These are phyloP conservation scores for Agonopterix arenella DNA, from an alignment of 2,888 invertebrate genomes.

Conservation along the genomic window DNA sequence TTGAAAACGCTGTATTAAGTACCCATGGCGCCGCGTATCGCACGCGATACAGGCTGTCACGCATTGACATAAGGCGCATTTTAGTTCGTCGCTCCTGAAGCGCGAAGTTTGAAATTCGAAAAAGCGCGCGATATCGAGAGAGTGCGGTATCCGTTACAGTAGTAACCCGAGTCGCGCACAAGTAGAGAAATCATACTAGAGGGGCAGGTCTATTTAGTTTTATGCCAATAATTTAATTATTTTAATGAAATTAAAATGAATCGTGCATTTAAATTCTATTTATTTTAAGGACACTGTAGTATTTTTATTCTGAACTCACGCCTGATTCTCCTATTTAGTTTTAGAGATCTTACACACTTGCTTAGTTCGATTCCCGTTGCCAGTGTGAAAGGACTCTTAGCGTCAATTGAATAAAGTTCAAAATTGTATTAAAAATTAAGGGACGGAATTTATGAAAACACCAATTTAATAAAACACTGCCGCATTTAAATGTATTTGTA, in stretches of 20 bases:
- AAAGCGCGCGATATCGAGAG: too few relatives aligned
- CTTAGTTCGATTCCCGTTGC: background rate
- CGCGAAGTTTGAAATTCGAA: too few relatives aligned
- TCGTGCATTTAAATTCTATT: slow-evolving; percentile 24
- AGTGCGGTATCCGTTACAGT: too few relatives aligned
- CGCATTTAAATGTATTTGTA: slow-evolving; percentile 18
- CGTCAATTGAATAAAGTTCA: slow-evolving; percentile 19
- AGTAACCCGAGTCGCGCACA: too few relatives aligned
- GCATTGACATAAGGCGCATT: too few relatives aligned
- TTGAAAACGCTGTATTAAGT: too few relatives aligned
- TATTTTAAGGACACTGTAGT: slow-evolving; percentile 17
- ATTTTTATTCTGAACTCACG: slow-evolving; percentile 2
- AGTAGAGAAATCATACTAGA: too few relatives aligned
- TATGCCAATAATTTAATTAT: slow-evolving; percentile 3
- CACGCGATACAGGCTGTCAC: too few relatives aligned
- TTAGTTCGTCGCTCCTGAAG: too few relatives aligned
- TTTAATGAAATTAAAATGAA: slow-evolving; percentile 11
- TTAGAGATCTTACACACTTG: slow-evolving; percentile 7
- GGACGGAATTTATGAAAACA: slow-evolving; percentile 19
- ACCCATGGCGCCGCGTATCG: too few relatives aligned
- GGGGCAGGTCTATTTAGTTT: background rate
- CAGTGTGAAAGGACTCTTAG: background rate
- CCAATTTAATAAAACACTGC: slow-evolving; percentile 30
- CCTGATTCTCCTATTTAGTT: slow-evolving; percentile 3
- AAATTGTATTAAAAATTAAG: slow-evolving; percentile 14